Evolutionary conservation across 2,797 vertebrate genomes (phyloP).

Genomic region (Lycodopsis pacificus): DNA sequence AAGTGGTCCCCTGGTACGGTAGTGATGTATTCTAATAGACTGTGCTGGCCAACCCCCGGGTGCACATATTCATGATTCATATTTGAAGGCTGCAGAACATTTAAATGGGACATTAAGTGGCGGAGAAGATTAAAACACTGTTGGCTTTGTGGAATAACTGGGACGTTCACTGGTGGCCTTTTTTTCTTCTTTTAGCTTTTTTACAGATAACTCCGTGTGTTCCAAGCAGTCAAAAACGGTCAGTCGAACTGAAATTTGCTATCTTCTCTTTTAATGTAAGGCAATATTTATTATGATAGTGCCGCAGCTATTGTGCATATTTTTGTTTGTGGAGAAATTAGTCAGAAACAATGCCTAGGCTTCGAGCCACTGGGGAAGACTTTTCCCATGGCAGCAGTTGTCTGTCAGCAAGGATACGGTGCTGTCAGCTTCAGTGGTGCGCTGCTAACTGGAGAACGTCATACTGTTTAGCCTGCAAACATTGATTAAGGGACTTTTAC

Average conservation of each 20-base stretch:
- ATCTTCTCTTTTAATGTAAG: slow-evolving; percentile 13
- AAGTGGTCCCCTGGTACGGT: slow-evolving; percentile 96
- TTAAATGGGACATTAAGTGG: slow-evolving; percentile 96
- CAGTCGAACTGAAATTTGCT: slow-evolving; percentile 8
- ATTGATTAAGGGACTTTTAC: background rate
- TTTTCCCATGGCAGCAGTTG: background rate
- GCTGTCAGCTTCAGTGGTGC: background rate
- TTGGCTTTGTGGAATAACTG: slow-evolving; percentile 80
- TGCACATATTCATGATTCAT: slow-evolving; percentile 96
- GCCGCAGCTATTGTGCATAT: background rate
- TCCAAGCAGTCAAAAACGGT: slow-evolving; percentile 16
- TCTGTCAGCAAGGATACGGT: background rate
- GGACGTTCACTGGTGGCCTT: slow-evolving; percentile 48
- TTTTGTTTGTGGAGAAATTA: background rate
- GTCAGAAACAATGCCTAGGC: background rate
- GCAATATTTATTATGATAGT: slow-evolving; percentile 10
- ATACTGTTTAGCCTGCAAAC: background rate
- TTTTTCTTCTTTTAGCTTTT: background rate
- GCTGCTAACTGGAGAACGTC: slow-evolving; percentile 15
- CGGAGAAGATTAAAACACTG: slow-evolving; percentile 91
- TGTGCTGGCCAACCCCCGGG: slow-evolving; percentile 91
- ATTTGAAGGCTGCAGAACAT: slow-evolving; percentile 93
- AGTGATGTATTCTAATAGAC: slow-evolving; percentile 99
- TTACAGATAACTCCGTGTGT: background rate
- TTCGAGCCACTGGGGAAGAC: background rate